phyloP scores from a whole-genome alignment of 1,140 invertebrate genomes.

The Musca vetustissima region DNA sequence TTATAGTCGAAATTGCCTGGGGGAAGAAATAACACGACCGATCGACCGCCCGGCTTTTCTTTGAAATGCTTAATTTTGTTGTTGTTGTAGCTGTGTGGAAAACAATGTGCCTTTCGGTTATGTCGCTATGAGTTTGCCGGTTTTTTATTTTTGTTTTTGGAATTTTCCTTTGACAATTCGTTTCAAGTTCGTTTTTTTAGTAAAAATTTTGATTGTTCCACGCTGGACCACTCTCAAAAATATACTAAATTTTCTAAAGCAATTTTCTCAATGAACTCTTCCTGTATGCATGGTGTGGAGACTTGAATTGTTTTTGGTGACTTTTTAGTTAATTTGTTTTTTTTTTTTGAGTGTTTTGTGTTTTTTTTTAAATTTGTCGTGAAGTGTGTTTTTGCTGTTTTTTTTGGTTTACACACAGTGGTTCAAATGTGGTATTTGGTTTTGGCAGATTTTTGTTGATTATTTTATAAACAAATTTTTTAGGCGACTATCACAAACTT shows the following conservation, averaged over 20 bases:
- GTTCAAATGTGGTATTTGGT: not conserved
- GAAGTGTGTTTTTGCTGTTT: not conserved
- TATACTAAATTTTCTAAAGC: slow-evolving; percentile 39
- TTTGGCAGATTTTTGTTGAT: too few species aligned
- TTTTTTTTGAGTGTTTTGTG: slow-evolving; percentile 20
- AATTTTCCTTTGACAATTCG: not conserved
- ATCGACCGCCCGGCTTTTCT: too few species aligned
- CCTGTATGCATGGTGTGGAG: not conserved
- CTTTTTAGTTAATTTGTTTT: slow-evolving; percentile 25
- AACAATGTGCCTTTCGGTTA: not conserved
- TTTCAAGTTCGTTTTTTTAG: not conserved
- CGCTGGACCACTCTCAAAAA: slow-evolving; percentile 53
- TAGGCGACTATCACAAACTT: too few species aligned
- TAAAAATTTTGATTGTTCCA: slow-evolving; percentile 32
- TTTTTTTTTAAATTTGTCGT: slow-evolving; percentile 14
- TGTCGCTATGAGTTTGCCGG: slow-evolving; percentile 1
- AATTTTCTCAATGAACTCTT: slow-evolving; percentile 13
- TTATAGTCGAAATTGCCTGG: too few species aligned
- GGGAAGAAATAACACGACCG: too few species aligned
- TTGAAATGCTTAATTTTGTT: not conserved
- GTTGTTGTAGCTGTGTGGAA: not conserved
- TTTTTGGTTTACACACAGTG: slow-evolving; percentile 16
- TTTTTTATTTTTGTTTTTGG: not conserved
- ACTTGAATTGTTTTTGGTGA: slow-evolving; percentile 24
- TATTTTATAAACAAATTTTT: too few species aligned